phyloP scores from a whole-genome alignment of 2,113 vertebrate genomes.

The Chloropsis hardwickii region DNA sequence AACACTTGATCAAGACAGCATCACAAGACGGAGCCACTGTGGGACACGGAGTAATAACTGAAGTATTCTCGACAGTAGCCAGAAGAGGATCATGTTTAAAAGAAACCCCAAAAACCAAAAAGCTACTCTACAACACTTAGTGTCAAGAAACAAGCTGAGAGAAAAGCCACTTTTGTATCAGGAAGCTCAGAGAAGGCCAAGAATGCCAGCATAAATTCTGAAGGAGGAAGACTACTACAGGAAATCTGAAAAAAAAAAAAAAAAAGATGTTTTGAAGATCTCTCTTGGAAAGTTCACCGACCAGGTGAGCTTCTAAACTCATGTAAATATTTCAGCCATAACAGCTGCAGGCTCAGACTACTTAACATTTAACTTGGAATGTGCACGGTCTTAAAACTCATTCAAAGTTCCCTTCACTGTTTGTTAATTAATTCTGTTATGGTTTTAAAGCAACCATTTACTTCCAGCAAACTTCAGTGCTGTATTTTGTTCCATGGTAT shows the following conservation, averaged over 20 bases:
- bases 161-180: background rate
- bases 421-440: background rate
- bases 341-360: slow-evolving; percentile 21
- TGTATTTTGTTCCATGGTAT: background rate
- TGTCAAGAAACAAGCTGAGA: slow-evolving; percentile 11
- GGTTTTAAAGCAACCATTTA: slow-evolving; percentile 5
- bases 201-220: background rate
- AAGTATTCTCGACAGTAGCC: background rate
- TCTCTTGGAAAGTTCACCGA: background rate
- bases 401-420: background rate
- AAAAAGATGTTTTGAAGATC: background rate
- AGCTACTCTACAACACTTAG: background rate
- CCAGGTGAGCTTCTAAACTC: slow-evolving; percentile 30
- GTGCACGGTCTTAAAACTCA: slow-evolving; percentile 15
- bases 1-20: background rate
- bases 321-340: slow-evolving; percentile 25
- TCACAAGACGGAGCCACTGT: rapidly evolving
- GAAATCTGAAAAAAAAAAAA: background rate
- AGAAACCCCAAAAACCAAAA: background rate
- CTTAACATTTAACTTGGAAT: slow-evolving; percentile 16
- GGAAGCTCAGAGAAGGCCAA: background rate
- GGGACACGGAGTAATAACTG: background rate
- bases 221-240: background rate
- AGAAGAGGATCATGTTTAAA: background rate
- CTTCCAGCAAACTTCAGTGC: background rate